A percentile compares a stretch with the other conserved stretches of the same genome.
These are phyloP conservation scores for Anabas testudineus DNA, from an alignment of 2,797 vertebrate species.

Conservation along the genomic window DNA sequence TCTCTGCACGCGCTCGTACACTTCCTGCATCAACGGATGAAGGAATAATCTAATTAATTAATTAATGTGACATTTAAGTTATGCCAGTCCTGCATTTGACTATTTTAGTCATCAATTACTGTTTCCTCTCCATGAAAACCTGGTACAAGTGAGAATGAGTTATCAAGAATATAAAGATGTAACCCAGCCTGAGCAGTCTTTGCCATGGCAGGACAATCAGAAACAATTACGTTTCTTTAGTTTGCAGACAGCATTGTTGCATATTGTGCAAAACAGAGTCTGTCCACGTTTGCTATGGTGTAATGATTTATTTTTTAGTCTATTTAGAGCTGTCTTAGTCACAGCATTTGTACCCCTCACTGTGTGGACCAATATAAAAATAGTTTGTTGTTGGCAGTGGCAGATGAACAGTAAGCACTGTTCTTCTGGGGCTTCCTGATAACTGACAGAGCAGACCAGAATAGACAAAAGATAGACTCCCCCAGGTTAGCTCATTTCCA, in stretches of 20 bases:
- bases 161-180: background rate
- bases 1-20: slow-evolving; percentile 89
- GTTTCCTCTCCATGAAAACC: background rate
- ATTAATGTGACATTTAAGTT: background rate
- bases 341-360: background rate
- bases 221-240: slow-evolving; percentile 5
- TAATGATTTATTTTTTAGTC: background rate
- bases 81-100: background rate
- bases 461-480: slow-evolving; percentile 26
- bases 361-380: slow-evolving; percentile 4
- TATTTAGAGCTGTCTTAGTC: background rate
- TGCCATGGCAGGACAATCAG: background rate
- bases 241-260: background rate
- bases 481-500: slow-evolving; percentile 34
- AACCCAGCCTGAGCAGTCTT: background rate
- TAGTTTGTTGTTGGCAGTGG: slow-evolving; percentile 21
- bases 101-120: background rate
- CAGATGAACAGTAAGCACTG: slow-evolving; percentile 5
- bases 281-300: slow-evolving; percentile 4
- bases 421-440: slow-evolving; percentile 19
- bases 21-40: slow-evolving; percentile 70
- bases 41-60: background rate
- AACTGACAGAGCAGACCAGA: slow-evolving; percentile 22
- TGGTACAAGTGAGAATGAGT: background rate
- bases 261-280: slow-evolving; percentile 14